These are phyloP conservation scores for Lytechinus variegatus DNA, from an alignment of 35 echinoderm and acorn worm genomes.

Conservation along the genomic window DNA sequence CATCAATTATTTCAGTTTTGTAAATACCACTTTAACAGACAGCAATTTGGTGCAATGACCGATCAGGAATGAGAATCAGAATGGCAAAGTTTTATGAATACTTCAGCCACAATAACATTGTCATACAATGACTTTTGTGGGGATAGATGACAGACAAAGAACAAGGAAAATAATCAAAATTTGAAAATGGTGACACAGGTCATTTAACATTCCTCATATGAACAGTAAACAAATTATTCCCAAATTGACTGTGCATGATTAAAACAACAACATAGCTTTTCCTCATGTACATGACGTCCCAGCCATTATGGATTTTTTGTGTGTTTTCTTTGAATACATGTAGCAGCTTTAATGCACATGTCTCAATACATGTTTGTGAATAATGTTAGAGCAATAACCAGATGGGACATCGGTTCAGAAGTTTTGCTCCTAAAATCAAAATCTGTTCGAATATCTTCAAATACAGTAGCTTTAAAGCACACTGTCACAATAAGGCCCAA, in stretches of 20 bases:
- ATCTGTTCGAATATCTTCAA: too few relatives aligned
- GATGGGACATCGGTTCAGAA: too few relatives aligned
- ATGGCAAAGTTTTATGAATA: neutral
- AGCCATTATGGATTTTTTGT: too few relatives aligned
- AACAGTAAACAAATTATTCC: neutral
- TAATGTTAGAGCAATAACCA: too few relatives aligned
- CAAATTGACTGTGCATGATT: neutral
- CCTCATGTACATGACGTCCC: too few relatives aligned
- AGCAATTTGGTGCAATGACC: neutral
- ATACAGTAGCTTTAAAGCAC: too few relatives aligned
- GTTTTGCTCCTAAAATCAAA: too few relatives aligned
- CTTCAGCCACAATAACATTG: neutral
- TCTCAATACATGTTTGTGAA: too few relatives aligned
- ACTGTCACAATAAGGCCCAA: too few relatives aligned
- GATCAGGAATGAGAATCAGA: neutral
- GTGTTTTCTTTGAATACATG: too few relatives aligned
- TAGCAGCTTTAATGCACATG: too few relatives aligned
- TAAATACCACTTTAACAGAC: neutral
- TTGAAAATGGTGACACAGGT: neutral
- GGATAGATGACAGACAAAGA: neutral
- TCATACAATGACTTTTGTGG: neutral
- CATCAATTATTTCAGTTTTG: neutral
- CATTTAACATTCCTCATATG: neutral
- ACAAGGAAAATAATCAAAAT: neutral
- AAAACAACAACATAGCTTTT: too few relatives aligned